Percentiles rank a stretch among this genome's conserved stretches.
Conservation (phyloP, 2,888 invertebrate species). For the Melipona beecheii region DNA sequence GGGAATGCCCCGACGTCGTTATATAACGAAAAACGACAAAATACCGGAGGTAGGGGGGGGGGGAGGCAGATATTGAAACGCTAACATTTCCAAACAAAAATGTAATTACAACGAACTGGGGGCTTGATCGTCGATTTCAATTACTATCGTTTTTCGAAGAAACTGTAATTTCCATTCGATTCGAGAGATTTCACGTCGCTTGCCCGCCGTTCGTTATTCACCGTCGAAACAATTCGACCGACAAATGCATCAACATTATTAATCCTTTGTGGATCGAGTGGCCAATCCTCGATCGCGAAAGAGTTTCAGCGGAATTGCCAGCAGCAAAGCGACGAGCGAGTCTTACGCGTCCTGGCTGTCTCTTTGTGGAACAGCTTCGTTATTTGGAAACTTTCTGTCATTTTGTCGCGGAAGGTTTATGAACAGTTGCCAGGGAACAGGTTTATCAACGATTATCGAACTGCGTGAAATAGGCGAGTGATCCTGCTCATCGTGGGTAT, state of each 20-base stretch:
- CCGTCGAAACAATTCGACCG: constrained; percentile 18
- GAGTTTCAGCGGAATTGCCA: constrained; percentile 13
- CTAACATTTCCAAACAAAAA: constrained; percentile 57
- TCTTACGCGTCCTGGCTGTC: background rate
- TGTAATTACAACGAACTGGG: constrained; percentile 34
- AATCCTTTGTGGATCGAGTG: background rate
- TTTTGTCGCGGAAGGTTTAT: too few species aligned
- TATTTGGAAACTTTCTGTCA: background rate
- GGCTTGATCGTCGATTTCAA: constrained; percentile 21
- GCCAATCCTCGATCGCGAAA: background rate
- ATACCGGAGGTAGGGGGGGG: background rate
- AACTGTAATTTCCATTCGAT: constrained; percentile 23
- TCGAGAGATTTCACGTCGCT: background rate
- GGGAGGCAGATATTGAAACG: constrained; percentile 40
- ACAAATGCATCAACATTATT: constrained; percentile 15
- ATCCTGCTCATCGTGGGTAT: too few species aligned
- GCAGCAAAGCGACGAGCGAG: background rate
- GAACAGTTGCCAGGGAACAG: too few species aligned
- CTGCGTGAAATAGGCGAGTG: too few species aligned
- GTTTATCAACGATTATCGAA: too few species aligned
- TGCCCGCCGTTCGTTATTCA: background rate
- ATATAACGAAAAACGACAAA: constrained; percentile 38
- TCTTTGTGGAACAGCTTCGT: background rate
- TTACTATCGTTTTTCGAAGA: constrained; percentile 34
- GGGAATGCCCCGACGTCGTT: background rate